Conservation (phyloP, 2,888 invertebrate species). For the Torymus tubicola region DNA sequence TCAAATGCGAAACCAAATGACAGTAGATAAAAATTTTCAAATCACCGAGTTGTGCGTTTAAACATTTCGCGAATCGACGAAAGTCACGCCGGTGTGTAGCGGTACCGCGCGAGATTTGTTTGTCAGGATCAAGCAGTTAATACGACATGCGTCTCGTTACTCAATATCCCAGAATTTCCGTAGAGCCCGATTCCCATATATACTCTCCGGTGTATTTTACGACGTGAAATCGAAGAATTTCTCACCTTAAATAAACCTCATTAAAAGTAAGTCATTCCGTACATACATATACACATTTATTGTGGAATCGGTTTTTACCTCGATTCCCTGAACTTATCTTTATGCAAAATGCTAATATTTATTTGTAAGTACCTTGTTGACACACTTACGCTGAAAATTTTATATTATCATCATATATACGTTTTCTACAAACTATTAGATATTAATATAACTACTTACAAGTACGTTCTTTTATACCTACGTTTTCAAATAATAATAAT, state of each 20-base stretch:
- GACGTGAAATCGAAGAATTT: constrained; percentile 17
- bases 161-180: constrained; percentile 6
- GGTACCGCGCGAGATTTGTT: constrained; percentile 48
- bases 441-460: no score
- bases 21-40: constrained; percentile 6
- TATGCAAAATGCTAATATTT: neutral
- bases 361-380: neutral
- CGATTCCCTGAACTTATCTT: neutral
- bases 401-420: no score
- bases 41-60: constrained; percentile 1
- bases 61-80: constrained; percentile 37
- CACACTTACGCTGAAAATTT: neutral
- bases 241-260: constrained; percentile 19
- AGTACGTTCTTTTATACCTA: no score
- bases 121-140: constrained; percentile 54
- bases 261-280: constrained; percentile 22
- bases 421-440: no score
- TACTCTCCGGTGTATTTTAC: neutral
- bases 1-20: no score
- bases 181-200: neutral
- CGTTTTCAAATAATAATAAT: no score
- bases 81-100: neutral
- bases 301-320: neutral
- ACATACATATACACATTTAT: neutral
- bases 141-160: constrained; percentile 36